Base-by-base conservation (phyloP, 2,888 invertebrate genomes). In the Autographa pulchrina region DNA sequence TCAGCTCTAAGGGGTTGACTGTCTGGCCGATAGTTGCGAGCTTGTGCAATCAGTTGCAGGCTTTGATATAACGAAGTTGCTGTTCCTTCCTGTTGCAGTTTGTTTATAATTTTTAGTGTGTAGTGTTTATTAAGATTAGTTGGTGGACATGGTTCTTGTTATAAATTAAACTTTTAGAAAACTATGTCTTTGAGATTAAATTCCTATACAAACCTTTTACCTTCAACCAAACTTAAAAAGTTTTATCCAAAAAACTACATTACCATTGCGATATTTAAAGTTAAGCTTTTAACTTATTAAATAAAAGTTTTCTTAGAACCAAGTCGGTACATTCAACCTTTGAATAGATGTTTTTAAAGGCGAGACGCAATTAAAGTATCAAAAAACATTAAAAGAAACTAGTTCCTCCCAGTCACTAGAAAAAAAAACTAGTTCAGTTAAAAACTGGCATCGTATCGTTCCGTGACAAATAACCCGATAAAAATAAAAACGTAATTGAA, bases 1-100 rank as follows among this genome's bases (percentile, higher is more conserved):
- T 91, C 88, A 90, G 88, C 83, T 82, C 74, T 84, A 78, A 83
- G 86, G 79, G 82, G 82, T 48, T 25, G 41, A 14, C 41, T 5
- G 16, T 83, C 75, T 82, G 77, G 81, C 83, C 76, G 72, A 62
- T 75, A 68, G 68, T 83, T 75, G 59, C 13, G 8, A 25, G 5
- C 32, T 72, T 67, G 43, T 60, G 62, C 54, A 73, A 77, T n/a
- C 18, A 8, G n/a, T n/a, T 16, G 41, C 25, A n/a, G n/a, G 48
- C 48, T 16, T 16, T 5, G 43, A 16, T 43, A 43, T 43, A 43
- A 43, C 43, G 16, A 43, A 5, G 43, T 43, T 14, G 16, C 38
- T 38, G 38, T 38, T 14, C 41, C 41, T 11, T 41, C 43, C 43
- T 43, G 14, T 43, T 43, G 43, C 5, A 43, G 16, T 43, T 14